Evolutionary conservation across 2,888 invertebrate species (phyloP), one percentile per base, ranked within the genome.

Genomic region (Lasioglossum pauxillum): DNA sequence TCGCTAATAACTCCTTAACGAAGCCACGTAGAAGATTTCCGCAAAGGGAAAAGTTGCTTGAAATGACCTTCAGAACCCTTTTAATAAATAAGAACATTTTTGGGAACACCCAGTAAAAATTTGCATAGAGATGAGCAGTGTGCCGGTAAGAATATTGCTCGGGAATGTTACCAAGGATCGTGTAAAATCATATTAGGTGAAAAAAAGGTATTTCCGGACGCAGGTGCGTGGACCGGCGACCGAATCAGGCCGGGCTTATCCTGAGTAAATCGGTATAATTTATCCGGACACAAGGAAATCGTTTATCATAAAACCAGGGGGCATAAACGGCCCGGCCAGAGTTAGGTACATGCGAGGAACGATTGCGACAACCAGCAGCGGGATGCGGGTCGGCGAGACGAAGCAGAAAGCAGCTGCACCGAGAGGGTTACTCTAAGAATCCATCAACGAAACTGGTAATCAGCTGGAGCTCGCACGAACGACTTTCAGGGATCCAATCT

Each of bases 391-490:
- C 64, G 86, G 80, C 53, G 78, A 82, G 85, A 88, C 87, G 86
- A 49, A 49, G 16, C 16, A 73, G n/a, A 46, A 84, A 77, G 86
- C 80, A 82, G 84, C 80, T 84, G 81, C 64, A 73, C 86, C 89
- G 86, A 83, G 89, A 85, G 92, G 90, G 87, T 89, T 91, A 90
- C 87, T 90, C 89, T 91, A 90, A 92, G 92, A 94, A 94, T 93
- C 93, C 93, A 93, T 94, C 93, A 93, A 90, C 90, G 91, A 92
- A 93, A 93, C 93, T 91, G 92, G 93, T 94, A 94, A 94, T 94
- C 94, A 92, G 91, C 83, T 83, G 90, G 87, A 88, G 90, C 87
- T 85, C 83, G 83, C 86, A 84, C 84, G 90, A 91, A 89, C 92
- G 91, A 93, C 92, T 94, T 92, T 91, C 91, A 90, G 88, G 90